phyloP scores from a whole-genome alignment of 2,888 invertebrate species.

The Drosophila anomalipes region DNA sequence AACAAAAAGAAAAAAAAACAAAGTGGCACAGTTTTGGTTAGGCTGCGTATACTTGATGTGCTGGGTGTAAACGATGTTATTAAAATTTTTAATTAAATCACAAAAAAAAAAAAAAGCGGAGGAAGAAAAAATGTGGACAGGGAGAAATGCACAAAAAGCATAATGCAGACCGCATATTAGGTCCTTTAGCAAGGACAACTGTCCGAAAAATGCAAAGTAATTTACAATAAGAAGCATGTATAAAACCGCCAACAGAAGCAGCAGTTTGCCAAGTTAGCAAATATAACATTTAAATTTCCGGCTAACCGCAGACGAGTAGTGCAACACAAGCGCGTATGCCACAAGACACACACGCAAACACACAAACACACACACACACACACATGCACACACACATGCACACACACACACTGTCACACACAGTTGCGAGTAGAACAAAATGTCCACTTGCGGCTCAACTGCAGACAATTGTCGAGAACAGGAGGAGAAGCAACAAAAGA shows the following conservation, averaged over 20 bases:
- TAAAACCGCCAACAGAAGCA: slow-evolving; percentile 30
- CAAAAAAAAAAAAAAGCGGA: slow-evolving; percentile 21
- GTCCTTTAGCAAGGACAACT: slow-evolving; percentile 19
- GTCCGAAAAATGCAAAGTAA: slow-evolving; percentile 13
- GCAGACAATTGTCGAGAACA: slow-evolving; percentile 67
- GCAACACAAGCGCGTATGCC: slow-evolving; percentile 58
- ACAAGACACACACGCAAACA: slow-evolving; percentile 24
- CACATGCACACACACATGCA: background rate
- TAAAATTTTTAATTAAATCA: slow-evolving; percentile 65
- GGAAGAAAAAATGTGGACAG: slow-evolving; percentile 38
- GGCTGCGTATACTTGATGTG: slow-evolving; percentile 63
- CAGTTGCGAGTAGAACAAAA: slow-evolving; percentile 60
- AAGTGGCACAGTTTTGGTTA: slow-evolving; percentile 15
- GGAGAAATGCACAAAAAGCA: slow-evolving; percentile 49
- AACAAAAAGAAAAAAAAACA: slow-evolving; percentile 2
- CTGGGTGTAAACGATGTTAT: slow-evolving; percentile 44
- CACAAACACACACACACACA: slow-evolving; percentile 10
- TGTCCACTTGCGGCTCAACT: slow-evolving; percentile 72
- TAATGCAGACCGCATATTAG: slow-evolving; percentile 75
- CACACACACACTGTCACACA: slow-evolving; percentile 7
- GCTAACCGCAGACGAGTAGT: slow-evolving; percentile 66
- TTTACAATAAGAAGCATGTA: slow-evolving; percentile 29
- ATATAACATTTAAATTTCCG: slow-evolving; percentile 77
- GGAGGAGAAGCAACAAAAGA: slow-evolving; percentile 13
- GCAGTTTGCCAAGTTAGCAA: slow-evolving; percentile 57